These are phyloP conservation scores for Sapajus apella DNA, from an alignment of 2,113 vertebrate species.

Conservation along the genomic window DNA sequence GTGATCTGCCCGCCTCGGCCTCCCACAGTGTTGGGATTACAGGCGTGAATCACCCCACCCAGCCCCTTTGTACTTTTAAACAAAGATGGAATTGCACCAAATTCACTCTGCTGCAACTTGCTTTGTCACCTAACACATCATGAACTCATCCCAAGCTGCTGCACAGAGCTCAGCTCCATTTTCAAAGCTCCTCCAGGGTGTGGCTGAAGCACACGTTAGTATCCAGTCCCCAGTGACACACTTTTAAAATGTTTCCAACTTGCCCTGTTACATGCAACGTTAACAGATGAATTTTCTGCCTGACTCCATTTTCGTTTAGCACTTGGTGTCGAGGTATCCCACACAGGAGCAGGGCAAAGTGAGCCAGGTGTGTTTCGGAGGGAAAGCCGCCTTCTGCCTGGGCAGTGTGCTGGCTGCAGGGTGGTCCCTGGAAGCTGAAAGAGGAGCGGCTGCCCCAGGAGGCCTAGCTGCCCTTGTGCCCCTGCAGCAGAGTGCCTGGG, in stretches of 20 bases:
- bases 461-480: neutral
- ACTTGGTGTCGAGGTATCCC: rapidly evolving
- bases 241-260: neutral
- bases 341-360: rapidly evolving
- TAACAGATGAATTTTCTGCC: neutral
- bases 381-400: rapidly evolving
- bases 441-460: no score
- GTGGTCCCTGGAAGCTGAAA: rapidly evolving
- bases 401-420: neutral
- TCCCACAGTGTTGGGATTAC: neutral
- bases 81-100: neutral
- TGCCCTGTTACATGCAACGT: rapidly evolving
- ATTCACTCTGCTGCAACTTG: neutral
- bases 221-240: rapidly evolving
- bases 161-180: neutral
- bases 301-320: neutral
- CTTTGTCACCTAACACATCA: neutral
- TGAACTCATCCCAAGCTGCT: rapidly evolving
- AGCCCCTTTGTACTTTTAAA: neutral
- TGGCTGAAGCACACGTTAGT: rapidly evolving
- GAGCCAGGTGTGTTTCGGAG: neutral
- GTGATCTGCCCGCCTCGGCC: no score
- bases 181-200: neutral
- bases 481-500: neutral
- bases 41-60: no score